These are phyloP conservation scores for Mythimna loreyi DNA, from an alignment of 2,888 invertebrate genomes.

Conservation along the genomic window DNA sequence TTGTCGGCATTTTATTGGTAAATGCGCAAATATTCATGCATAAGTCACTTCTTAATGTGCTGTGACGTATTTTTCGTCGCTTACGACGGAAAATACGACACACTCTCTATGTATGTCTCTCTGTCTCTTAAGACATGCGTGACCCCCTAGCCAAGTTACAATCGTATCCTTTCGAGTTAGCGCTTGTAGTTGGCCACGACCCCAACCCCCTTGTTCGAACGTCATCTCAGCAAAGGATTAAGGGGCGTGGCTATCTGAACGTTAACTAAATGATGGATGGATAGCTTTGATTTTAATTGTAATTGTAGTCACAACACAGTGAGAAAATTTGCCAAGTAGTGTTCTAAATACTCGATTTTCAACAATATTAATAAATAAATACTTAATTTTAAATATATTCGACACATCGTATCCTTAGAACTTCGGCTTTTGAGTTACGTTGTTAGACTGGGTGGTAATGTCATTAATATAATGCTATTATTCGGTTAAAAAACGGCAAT, in stretches of 20 bases:
- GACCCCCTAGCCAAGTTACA: too few relatives aligned
- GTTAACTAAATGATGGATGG: too few relatives aligned
- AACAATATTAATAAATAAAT: constrained; percentile 38
- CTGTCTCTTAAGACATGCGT: too few relatives aligned
- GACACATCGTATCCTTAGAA: constrained; percentile 56
- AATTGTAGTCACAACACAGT: constrained; percentile 14
- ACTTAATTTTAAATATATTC: constrained; percentile 12
- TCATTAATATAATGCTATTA: not conserved
- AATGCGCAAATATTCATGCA: constrained; percentile 6
- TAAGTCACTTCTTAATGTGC: not conserved
- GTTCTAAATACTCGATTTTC: constrained; percentile 15
- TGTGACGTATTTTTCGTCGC: not conserved
- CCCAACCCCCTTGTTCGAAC: too few relatives aligned
- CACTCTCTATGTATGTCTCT: too few relatives aligned
- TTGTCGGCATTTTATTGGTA: constrained; percentile 1
- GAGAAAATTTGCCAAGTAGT: not conserved
- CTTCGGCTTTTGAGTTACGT: constrained; percentile 46
- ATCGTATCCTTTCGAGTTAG: too few relatives aligned
- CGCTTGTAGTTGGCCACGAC: too few relatives aligned
- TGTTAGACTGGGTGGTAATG: constrained; percentile 24
- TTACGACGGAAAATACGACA: too few relatives aligned
- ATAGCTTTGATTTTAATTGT: too few relatives aligned
- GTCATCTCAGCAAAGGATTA: too few relatives aligned
- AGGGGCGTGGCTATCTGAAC: too few relatives aligned
- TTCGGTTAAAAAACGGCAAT: too few relatives aligned